Evolutionary conservation across 2,888 invertebrate species (phyloP).

Genomic region (Cephus runcator): DNA sequence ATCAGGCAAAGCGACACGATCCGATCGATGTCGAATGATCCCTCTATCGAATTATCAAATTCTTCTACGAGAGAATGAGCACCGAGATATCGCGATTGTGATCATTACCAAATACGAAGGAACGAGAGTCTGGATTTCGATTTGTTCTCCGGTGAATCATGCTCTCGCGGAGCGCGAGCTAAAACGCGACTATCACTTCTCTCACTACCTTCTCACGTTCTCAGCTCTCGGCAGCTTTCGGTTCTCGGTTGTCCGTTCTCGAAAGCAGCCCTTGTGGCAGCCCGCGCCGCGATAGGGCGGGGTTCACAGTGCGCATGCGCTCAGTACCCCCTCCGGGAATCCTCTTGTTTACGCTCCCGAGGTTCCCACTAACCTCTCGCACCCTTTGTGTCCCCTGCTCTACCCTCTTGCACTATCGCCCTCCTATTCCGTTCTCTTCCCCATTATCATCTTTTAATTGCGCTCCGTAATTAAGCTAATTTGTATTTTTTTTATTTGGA

Average conservation of each 20-base stretch:
- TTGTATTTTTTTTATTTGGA: conserved; percentile 21
- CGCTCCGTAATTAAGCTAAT: conserved; percentile 34
- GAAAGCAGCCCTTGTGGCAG: conserved; percentile 30
- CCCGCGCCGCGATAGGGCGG: conserved; percentile 54
- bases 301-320: conserved; percentile 60
- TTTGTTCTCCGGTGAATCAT: conserved; percentile 26
- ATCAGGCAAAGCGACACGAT: background rate
- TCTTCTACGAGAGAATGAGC: background rate
- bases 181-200: conserved; percentile 46
- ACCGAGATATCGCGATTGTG: background rate
- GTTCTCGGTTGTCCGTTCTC: conserved; percentile 3
- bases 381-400: conserved; percentile 15
- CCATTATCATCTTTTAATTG: conserved; percentile 50
- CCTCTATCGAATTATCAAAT: background rate
- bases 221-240: background rate
- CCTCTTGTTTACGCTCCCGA: conserved; percentile 55
- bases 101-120: background rate
- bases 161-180: conserved; percentile 48
- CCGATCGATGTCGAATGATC: background rate
- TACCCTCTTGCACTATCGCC: conserved; percentile 20
- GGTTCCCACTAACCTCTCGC: conserved; percentile 23
- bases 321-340: conserved; percentile 28
- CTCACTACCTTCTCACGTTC: conserved; percentile 31
- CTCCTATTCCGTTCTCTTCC: conserved; percentile 18
- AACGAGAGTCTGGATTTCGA: background rate